Evolutionary conservation across 2,888 invertebrate species (phyloP).

Genomic region (Ceratothoa steindachneri): DNA sequence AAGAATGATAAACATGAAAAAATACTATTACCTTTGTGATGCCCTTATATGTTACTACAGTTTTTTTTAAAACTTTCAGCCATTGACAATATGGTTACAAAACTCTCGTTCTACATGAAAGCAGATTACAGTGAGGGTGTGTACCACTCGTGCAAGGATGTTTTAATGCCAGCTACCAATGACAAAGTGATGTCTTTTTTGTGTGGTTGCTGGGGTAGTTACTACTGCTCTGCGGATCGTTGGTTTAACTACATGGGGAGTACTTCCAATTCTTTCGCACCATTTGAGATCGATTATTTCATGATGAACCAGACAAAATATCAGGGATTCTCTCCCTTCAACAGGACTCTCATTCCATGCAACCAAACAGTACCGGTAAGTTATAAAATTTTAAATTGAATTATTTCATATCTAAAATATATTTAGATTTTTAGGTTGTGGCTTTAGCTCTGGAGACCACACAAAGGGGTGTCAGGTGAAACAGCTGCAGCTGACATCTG

Average conservation of each 20-base stretch:
- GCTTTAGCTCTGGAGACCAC: no score
- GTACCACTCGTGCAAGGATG: constrained; percentile 78
- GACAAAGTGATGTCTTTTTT: constrained; percentile 73
- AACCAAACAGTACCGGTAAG: constrained; percentile 25
- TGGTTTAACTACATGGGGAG: constrained; percentile 52
- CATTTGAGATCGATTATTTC: constrained; percentile 72
- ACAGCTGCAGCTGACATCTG: no score
- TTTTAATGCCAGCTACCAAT: constrained; percentile 74
- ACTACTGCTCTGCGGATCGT: constrained; percentile 64
- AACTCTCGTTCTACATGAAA: constrained; percentile 27
- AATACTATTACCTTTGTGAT: no score
- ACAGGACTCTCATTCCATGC: constrained; percentile 21
- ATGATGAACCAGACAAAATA: constrained; percentile 53
- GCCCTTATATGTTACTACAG: no score
- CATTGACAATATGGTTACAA: no score
- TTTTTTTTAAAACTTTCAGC: no score
- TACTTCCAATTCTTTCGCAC: constrained; percentile 52
- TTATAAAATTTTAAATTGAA: not conserved
- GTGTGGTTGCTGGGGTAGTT: constrained; percentile 72
- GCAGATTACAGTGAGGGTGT: constrained; percentile 48
- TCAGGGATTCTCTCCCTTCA: constrained; percentile 57
- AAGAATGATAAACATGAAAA: no score
- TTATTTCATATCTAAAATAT: no score
- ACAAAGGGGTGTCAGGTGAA: no score
- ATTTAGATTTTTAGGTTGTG: no score